Percentiles rank a stretch among this genome's conserved stretches.
Evolutionary conservation across 2,113 vertebrate species (phyloP).

Genomic region (Chaetura pelagica): DNA sequence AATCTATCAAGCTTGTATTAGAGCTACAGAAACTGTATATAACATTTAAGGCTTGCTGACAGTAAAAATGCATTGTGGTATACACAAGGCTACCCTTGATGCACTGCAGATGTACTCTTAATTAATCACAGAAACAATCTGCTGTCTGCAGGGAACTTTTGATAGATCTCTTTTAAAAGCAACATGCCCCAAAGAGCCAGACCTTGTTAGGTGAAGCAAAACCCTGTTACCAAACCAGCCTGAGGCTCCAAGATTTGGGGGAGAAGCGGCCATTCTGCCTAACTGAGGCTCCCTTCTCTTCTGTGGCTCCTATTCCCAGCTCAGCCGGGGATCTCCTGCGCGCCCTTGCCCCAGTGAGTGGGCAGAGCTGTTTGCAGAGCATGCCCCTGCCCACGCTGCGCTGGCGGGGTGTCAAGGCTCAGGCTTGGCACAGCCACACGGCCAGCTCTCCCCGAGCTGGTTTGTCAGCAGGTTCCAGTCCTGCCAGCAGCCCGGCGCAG

Average conservation of each 20-base stretch:
- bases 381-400: not conserved
- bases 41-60: not conserved
- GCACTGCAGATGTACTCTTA: constrained; percentile 15
- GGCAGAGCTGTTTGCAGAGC: constrained; percentile 25
- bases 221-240: not conserved
- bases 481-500: not conserved
- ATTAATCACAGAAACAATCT: constrained; percentile 22
- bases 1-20: not conserved
- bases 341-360: not conserved
- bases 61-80: not conserved
- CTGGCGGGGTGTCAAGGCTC: not conserved
- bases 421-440: not conserved
- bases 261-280: not conserved
- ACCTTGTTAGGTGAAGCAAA: not conserved
- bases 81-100: constrained; percentile 7
- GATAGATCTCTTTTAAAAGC: not conserved
- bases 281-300: not conserved
- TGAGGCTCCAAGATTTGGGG: not conserved
- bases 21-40: not conserved
- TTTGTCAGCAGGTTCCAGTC: not conserved
- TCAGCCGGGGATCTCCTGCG: not conserved
- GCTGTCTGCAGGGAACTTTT: not conserved
- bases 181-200: not conserved
- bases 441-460: not conserved
- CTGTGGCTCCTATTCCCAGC: not conserved